phyloP scores from a whole-genome alignment of 2,888 invertebrate species.

The Diarsia mendica region DNA sequence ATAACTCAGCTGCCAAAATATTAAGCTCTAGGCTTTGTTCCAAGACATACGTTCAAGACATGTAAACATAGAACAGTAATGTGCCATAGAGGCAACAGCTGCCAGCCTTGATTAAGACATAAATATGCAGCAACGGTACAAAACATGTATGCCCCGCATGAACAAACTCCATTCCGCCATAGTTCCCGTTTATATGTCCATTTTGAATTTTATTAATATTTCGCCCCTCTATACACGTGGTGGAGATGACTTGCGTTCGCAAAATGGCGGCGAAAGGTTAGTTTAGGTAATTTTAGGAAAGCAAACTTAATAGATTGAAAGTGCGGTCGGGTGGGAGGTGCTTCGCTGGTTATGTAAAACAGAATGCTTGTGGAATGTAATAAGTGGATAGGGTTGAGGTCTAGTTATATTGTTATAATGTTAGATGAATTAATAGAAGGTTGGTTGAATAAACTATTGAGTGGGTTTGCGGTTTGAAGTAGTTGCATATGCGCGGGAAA shows the following conservation, averaged over 20 bases:
- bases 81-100: slow-evolving; percentile 75
- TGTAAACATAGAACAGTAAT: slow-evolving; percentile 71
- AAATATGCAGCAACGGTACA: slow-evolving; percentile 78
- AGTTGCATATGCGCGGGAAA: not conserved
- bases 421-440: slow-evolving; percentile 11
- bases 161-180: slow-evolving; percentile 65
- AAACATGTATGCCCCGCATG: slow-evolving; percentile 68
- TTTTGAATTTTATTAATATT: slow-evolving; percentile 73
- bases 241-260: slow-evolving; percentile 41
- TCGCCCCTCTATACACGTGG: slow-evolving; percentile 32
- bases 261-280: slow-evolving; percentile 33
- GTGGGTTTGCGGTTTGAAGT: not conserved
- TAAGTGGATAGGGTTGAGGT: slow-evolving; percentile 6
- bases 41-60: slow-evolving; percentile 73
- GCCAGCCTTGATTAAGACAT: slow-evolving; percentile 78
- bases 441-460: slow-evolving; percentile 1
- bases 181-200: slow-evolving; percentile 67
- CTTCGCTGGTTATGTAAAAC: slow-evolving; percentile 20
- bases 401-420: not conserved
- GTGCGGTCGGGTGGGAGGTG: slow-evolving; percentile 6
- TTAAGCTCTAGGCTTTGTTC: slow-evolving; percentile 73
- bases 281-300: slow-evolving; percentile 35
- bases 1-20: slow-evolving; percentile 71
- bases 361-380: slow-evolving; percentile 5
- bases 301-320: slow-evolving; percentile 51